Evolutionary conservation across 2,888 invertebrate species (phyloP).

Genomic region (Mythimna loreyi): DNA sequence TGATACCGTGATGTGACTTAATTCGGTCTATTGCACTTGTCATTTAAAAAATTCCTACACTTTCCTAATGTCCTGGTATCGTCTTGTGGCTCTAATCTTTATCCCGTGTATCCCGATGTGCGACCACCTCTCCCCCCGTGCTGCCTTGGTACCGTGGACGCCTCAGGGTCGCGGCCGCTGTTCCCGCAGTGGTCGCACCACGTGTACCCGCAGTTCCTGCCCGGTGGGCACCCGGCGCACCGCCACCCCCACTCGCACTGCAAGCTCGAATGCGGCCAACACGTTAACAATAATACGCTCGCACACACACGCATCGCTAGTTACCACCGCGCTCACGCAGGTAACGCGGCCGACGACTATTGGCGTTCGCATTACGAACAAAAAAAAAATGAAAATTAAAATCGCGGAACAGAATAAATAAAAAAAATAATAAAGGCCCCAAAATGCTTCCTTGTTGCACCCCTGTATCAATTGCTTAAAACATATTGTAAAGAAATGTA

Average conservation of each 20-base stretch:
- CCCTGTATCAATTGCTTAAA: neutral
- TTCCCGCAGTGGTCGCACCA: conserved; percentile 99
- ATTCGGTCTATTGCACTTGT: conserved; percentile 7
- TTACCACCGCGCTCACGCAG: conserved; percentile 90
- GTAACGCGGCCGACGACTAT: conserved; percentile 82
- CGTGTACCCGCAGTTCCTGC: conserved; percentile 98
- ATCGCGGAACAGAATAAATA: neutral
- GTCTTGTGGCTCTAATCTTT: neutral
- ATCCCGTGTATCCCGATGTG: neutral
- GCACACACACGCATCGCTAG: conserved; percentile 89
- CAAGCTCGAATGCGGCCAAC: conserved; percentile 88
- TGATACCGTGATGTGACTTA: conserved; percentile 18
- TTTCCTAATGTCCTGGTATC: conserved; percentile 7
- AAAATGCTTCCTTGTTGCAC: conserved; percentile 16
- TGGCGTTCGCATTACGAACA: conserved; percentile 76
- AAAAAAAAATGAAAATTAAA: neutral
- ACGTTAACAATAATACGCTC: conserved; percentile 88
- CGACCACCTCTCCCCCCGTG: conserved; percentile 2
- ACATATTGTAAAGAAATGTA: neutral
- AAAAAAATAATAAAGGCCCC: neutral
- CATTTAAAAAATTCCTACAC: conserved; percentile 1
- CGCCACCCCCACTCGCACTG: conserved; percentile 91
- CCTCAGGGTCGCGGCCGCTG: conserved; percentile 93
- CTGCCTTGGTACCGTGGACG: conserved; percentile 34
- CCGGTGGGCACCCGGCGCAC: conserved; percentile 95